A percentile compares a stretch with the other conserved stretches of the same genome.
Evolutionary conservation across 2,888 invertebrate species (phyloP).

Genomic region (Agapostemon virescens): DNA sequence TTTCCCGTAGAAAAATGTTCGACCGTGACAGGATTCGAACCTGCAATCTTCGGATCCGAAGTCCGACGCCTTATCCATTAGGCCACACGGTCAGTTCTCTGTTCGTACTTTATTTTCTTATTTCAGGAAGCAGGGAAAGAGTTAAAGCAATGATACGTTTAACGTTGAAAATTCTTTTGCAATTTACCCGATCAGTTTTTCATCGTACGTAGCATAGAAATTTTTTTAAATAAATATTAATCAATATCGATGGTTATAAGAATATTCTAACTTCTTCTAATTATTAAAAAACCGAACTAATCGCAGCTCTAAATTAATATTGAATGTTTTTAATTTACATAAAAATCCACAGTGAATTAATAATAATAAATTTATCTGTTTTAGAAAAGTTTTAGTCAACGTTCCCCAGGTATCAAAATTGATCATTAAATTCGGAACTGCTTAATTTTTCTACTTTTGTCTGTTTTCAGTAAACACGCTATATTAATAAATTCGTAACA

Average conservation of each 20-base stretch:
- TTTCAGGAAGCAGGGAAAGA: not conserved
- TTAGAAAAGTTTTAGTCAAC: not conserved
- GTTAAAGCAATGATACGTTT: not conserved
- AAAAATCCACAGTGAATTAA: not conserved
- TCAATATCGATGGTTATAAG: not conserved
- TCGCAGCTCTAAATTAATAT: no score
- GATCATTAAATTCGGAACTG: no score
- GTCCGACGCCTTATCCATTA: constrained; percentile 87
- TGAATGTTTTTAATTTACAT: not conserved
- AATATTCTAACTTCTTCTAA: not conserved
- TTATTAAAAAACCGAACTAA: no score
- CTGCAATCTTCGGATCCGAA: constrained; percentile 83
- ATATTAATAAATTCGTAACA: no score
- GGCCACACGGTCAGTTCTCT: constrained; percentile 84
- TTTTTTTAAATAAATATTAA: not conserved
- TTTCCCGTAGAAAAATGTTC: constrained; percentile 48
- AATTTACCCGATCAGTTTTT: not conserved
- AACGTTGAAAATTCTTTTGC: not conserved
- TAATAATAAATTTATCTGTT: not conserved
- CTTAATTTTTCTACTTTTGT: not conserved
- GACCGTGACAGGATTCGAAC: constrained; percentile 83
- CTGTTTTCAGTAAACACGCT: not conserved
- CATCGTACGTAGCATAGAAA: not conserved
- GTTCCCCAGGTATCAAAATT: not conserved
- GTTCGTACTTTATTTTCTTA: not conserved